These are phyloP conservation scores for Chironomus tepperi DNA, from an alignment of 1,140 invertebrate genomes.

Conservation along the genomic window DNA sequence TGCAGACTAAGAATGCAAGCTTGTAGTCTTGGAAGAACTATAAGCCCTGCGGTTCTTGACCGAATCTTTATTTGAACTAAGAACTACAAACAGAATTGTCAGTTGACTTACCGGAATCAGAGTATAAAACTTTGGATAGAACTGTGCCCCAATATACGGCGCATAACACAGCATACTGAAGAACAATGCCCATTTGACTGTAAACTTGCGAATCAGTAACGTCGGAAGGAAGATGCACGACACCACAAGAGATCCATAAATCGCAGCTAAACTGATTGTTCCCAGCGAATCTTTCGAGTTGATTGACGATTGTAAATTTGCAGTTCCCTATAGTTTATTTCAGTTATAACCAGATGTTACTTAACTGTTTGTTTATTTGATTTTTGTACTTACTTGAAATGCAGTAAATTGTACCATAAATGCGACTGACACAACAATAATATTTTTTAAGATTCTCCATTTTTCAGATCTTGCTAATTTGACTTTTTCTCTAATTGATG, in stretches of 20 bases:
- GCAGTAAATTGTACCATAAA: slow-evolving; percentile 93
- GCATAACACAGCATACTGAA: slow-evolving; percentile 86
- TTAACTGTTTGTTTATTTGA: not conserved
- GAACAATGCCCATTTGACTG: slow-evolving; percentile 91
- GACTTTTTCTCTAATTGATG: slow-evolving; percentile 54
- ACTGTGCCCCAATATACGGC: slow-evolving; percentile 87
- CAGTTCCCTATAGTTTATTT: slow-evolving; percentile 54
- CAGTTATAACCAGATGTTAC: not conserved
- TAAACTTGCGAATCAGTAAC: slow-evolving; percentile 77
- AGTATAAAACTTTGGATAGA: slow-evolving; percentile 54
- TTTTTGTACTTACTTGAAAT: slow-evolving; percentile 50
- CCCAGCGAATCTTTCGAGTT: slow-evolving; percentile 75
- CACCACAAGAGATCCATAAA: slow-evolving; percentile 81
- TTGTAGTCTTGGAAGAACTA: too few relatives aligned
- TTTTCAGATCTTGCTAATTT: slow-evolving; percentile 67
- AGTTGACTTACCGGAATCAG: not conserved
- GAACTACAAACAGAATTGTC: not conserved
- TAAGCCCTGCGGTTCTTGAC: too few relatives aligned
- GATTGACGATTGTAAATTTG: slow-evolving; percentile 81
- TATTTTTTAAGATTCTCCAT: slow-evolving; percentile 81
- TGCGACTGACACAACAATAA: slow-evolving; percentile 71
- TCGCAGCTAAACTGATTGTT: slow-evolving; percentile 72
- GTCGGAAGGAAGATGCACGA: slow-evolving; percentile 91
- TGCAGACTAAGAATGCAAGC: too few relatives aligned
- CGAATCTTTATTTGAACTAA: too few relatives aligned